Percentiles rank a stretch among this genome's conserved stretches.
These are phyloP conservation scores for Ornithoptera alexandrae DNA, from an alignment of 2,888 invertebrate species.

Conservation along the genomic window DNA sequence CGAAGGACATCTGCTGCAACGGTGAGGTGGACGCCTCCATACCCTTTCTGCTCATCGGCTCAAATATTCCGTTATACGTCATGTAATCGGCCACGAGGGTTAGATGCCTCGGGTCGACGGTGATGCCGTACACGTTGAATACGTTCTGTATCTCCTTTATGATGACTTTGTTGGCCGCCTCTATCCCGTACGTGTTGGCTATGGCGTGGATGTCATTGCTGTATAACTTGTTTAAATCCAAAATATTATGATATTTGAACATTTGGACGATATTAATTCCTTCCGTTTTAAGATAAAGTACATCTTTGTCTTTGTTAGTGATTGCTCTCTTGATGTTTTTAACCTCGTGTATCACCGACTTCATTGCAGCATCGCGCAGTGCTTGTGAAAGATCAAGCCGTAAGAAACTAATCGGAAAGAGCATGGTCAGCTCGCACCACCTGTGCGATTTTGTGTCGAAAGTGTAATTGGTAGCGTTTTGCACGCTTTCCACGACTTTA, in stretches of 20 bases:
- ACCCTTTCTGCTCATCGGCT: constrained; percentile 93
- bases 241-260: constrained; percentile 87
- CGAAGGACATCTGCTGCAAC: constrained; percentile 98
- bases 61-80: constrained; percentile 95
- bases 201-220: constrained; percentile 97
- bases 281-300: constrained; percentile 91
- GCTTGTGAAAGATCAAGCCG: constrained; percentile 87
- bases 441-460: constrained; percentile 87
- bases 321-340: constrained; percentile 91
- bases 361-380: constrained; percentile 84
- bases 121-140: constrained; percentile 98
- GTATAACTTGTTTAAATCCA: constrained; percentile 91
- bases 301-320: constrained; percentile 83
- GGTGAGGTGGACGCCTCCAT: constrained; percentile 96
- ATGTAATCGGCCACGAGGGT: constrained; percentile 97
- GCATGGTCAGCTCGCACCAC: constrained; percentile 92
- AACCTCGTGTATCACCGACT: constrained; percentile 89
- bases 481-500: constrained; percentile 63
- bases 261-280: constrained; percentile 96
- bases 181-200: constrained; percentile 95
- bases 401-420: constrained; percentile 77
- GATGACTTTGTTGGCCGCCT: constrained; percentile 95
- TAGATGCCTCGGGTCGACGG: constrained; percentile 96
- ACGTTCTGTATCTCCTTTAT: constrained; percentile 97
- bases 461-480: constrained; percentile 81